Conservation (phyloP, 1,140 invertebrate genomes). For the Mactra quadrangularis region DNA sequence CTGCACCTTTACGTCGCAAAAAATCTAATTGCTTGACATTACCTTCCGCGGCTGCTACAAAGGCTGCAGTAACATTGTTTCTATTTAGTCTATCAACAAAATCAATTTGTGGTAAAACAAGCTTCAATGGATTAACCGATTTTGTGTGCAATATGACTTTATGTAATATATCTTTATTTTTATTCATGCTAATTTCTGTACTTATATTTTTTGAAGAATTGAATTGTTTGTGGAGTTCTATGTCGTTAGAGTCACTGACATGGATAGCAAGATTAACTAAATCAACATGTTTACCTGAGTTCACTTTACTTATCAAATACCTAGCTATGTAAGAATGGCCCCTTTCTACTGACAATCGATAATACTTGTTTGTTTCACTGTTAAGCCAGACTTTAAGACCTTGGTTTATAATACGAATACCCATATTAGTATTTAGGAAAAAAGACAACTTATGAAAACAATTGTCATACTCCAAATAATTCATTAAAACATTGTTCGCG, state of each 20-base stretch:
- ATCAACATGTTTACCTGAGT: not conserved
- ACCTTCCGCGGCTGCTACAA: constrained; percentile 29
- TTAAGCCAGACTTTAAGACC: not conserved
- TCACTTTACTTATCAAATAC: not conserved
- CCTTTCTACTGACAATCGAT: constrained; percentile 1
- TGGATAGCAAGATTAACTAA: constrained; percentile 15
- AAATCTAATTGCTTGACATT: constrained; percentile 16
- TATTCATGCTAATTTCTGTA: not conserved
- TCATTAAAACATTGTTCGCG: not conserved
- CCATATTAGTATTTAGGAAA: not conserved
- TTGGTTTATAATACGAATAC: not conserved
- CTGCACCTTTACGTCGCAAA: constrained; percentile 14
- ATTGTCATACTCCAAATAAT: not conserved
- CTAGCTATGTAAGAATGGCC: constrained; percentile 8
- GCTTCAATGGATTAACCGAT: not conserved
- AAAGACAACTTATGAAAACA: not conserved
- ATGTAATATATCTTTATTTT: not conserved
- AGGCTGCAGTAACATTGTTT: constrained; percentile 9
- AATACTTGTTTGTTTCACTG: not conserved
- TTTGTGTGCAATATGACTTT: constrained; percentile 21
- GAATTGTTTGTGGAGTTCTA: not conserved
- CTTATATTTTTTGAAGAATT: not conserved
- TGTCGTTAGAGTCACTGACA: constrained; percentile 4
- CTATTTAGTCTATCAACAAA: not conserved
- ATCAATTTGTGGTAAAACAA: not conserved